phyloP scores from a whole-genome alignment of 2,888 invertebrate genomes.

The Paralinhomoeus sp. region DNA sequence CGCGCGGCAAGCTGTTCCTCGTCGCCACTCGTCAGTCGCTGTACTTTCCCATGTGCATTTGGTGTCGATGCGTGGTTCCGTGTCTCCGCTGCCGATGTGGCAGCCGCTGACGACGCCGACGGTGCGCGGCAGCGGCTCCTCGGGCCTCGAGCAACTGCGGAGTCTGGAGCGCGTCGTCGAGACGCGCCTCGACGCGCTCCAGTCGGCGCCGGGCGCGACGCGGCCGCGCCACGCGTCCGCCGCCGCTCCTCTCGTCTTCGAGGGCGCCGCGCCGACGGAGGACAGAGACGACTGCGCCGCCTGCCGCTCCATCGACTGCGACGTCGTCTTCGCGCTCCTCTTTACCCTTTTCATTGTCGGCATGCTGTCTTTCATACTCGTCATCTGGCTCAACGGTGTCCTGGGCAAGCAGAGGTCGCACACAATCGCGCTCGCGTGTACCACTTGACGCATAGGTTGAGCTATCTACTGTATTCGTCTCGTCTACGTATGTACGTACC shows the following conservation, averaged over 20 bases:
- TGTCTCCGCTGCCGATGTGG: no score
- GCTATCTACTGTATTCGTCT: no score
- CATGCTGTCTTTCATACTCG: conserved; percentile 19
- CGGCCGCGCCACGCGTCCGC: background rate
- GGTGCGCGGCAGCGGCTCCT: no score
- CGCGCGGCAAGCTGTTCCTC: no score
- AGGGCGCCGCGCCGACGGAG: conserved; percentile 2
- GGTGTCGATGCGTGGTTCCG: no score
- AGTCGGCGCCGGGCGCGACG: conserved; percentile 11
- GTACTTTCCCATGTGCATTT: no score
- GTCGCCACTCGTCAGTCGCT: no score
- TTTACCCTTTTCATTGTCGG: conserved; percentile 12
- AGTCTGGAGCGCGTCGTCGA: conserved; percentile 18
- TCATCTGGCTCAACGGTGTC: conserved; percentile 23
- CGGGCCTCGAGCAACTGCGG: conserved; percentile 6
- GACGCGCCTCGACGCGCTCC: conserved; percentile 15
- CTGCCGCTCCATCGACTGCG: conserved; percentile 22
- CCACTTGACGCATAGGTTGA: no score
- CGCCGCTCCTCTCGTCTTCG: conserved; percentile 14
- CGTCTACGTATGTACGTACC: no score
- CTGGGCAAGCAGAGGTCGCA: conserved; percentile 2
- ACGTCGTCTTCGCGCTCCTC: conserved; percentile 21
- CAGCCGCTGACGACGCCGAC: no score
- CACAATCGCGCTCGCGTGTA: no score
- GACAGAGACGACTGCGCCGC: conserved; percentile 12